phyloP scores from a whole-genome alignment of 2,113 vertebrate species.

The Drymodes brunneopygia region DNA sequence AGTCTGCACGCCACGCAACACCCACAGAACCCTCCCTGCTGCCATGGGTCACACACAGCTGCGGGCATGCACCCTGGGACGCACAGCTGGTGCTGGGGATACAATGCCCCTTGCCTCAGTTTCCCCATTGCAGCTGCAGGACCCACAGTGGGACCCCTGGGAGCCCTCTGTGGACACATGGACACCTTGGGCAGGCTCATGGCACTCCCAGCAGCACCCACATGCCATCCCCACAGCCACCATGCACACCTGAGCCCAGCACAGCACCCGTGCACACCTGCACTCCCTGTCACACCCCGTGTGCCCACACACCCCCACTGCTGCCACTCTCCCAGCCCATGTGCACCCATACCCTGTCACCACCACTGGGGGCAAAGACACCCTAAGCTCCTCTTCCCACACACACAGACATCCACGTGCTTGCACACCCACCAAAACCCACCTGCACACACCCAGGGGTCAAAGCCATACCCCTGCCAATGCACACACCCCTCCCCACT shows the following conservation, averaged over 20 bases:
- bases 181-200: not conserved
- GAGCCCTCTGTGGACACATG: rapidly evolving
- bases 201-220: not conserved
- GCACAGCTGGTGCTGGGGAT: rapidly evolving
- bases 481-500: not conserved
- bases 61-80: rapidly evolving
- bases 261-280: rapidly evolving
- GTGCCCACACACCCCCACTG: not conserved
- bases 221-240: not conserved
- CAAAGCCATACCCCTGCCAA: rapidly evolving
- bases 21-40: not conserved
- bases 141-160: rapidly evolving
- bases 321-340: not conserved
- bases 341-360: not conserved
- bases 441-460: not conserved
- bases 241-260: not conserved
- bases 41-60: not conserved
- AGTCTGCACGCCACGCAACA: not conserved
- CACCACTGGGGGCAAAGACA: not conserved
- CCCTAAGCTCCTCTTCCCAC: not conserved
- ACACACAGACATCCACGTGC: not conserved
- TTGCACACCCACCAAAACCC: not conserved
- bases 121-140: not conserved
- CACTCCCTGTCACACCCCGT: not conserved
- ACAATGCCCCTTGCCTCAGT: not conserved